Base-by-base conservation (phyloP, 2,113 vertebrate species). In the Grus americana region DNA sequence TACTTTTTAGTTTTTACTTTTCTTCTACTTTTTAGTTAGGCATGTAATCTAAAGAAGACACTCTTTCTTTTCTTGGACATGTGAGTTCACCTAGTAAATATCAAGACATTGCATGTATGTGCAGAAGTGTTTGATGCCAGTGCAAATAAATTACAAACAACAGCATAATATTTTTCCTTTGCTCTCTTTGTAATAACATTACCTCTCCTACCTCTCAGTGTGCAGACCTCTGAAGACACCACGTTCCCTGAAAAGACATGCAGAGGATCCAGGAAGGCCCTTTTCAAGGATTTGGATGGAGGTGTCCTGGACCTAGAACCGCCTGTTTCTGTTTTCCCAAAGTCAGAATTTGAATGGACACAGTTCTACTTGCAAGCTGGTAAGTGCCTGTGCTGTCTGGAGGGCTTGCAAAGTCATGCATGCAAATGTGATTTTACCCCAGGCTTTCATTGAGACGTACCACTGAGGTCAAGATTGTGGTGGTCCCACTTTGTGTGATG, bases 271-370 rank as follows among this genome's bases (percentile, higher is more conserved):
- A 96, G 90, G 38, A 98, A 98, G 71, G 97, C 96, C 20, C 97
- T 98, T 66, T 98, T 98, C 91, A 98, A 98, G 76, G 98, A 98
- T 91, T 93, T 98, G 85, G 98, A 98, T 97, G 98, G 98, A 74
- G 46, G 78, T 78, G 46, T 94, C 34, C 65, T 98, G 54, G 88
- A 93, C 29, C 54, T 98, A 20, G 94, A 97, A 20, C 96, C 98
- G 0, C 98, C 98, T 20, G 89, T 98, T 79, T 97, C 98, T 88
- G 97, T 98, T 40, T 98, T 98, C 85, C 98, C 98, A 21, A 94
- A 93, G 89, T 86, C 89, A 22, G 97, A 98, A 22, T 97, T 78
- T 62, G 97, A 98, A 58, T 98, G 97, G 95, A 90, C 97, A 4
- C 62, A 82, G 75, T 96, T 96, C 34, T 98, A 97, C 68, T 91